These are phyloP conservation scores for Eospalax fontanierii DNA, from an alignment of 2,797 vertebrate genomes.

Conservation along the genomic window DNA sequence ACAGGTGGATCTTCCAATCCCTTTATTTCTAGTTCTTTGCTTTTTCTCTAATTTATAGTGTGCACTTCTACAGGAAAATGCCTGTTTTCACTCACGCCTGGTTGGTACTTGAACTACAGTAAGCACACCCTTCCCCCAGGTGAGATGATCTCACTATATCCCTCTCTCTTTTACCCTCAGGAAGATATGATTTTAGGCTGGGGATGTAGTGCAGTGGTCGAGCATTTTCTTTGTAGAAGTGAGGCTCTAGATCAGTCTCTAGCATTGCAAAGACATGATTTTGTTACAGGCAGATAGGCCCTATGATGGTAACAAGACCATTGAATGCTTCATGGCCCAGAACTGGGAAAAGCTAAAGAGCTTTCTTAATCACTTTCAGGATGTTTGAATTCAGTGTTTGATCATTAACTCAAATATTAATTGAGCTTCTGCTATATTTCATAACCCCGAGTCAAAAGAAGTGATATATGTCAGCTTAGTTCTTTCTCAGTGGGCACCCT, in stretches of 20 bases:
- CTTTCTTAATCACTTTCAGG: not conserved
- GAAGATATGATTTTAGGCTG: not conserved
- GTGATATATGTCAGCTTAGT: not conserved
- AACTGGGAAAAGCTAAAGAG: not conserved
- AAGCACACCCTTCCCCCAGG: no score
- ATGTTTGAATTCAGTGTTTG: not conserved
- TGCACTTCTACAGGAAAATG: not conserved
- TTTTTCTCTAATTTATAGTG: not conserved
- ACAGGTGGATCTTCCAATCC: not conserved
- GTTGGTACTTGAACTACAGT: not conserved
- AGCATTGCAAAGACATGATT: not conserved
- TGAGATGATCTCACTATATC: not conserved
- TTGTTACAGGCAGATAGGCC: not conserved
- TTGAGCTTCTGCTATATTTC: not conserved
- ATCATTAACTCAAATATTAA: not conserved
- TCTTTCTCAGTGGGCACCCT: not conserved
- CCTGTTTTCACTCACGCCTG: not conserved
- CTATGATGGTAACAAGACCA: not conserved
- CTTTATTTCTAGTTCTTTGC: constrained; percentile 26
- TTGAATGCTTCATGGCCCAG: not conserved
- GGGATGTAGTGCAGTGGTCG: not conserved
- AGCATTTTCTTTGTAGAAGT: not conserved
- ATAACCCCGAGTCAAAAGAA: no score
- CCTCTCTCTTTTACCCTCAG: not conserved
- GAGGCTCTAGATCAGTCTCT: not conserved